Base-by-base conservation (phyloP, 2,113 vertebrate species). In the Protobothrops mucrosquamatus region DNA sequence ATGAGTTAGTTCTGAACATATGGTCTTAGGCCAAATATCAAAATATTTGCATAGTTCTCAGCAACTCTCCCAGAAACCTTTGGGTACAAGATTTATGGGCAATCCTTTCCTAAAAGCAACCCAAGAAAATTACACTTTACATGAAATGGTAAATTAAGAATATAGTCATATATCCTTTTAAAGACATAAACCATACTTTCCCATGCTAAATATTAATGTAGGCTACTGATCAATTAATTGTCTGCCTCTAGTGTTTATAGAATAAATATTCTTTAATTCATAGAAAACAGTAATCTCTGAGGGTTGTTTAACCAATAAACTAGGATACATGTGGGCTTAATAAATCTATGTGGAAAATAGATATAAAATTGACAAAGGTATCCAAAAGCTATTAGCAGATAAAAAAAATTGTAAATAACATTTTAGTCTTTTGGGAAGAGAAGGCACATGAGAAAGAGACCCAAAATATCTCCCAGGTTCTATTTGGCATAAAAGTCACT, bases 61-160 rank as follows among this genome's bases (percentile, higher is more conserved):
- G 89, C 94, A 93, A 39, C 89, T 96, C 6, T 95, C 12, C 88
- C 91, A 92, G 92, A 56, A 46, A 87, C 29, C 95, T 95, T 96
- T 96, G 93, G 94, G 94, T 7, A 96, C 92, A 95, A 96, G 91
- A 95, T 95, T 94, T 96, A 96, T 96, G 95, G 94, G 94, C 93
- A 95, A 92, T 34, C 34, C 43, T 64, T 90, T 34, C 93, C 95
- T 87, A 92, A 94, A 94, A 95, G 91, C 96, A 96, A 92, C 92
- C 93, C 93, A 93, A 18, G 61, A 85, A 96, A 96, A 96, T 94
- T 95, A 94, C 91, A 94, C 52, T 96, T 93, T 92, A 52, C 0
- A 0, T 88, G n/a, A 88, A 91, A 93, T 93, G 43, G 43, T 55
- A 94, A 91, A 95, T 95, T 88, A 74, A 88, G 64, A 91, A 88